A percentile compares a stretch with the other conserved stretches of the same genome.
phyloP scores from a whole-genome alignment of 2,888 invertebrate genomes.

The Pristionchus japonicus region DNA sequence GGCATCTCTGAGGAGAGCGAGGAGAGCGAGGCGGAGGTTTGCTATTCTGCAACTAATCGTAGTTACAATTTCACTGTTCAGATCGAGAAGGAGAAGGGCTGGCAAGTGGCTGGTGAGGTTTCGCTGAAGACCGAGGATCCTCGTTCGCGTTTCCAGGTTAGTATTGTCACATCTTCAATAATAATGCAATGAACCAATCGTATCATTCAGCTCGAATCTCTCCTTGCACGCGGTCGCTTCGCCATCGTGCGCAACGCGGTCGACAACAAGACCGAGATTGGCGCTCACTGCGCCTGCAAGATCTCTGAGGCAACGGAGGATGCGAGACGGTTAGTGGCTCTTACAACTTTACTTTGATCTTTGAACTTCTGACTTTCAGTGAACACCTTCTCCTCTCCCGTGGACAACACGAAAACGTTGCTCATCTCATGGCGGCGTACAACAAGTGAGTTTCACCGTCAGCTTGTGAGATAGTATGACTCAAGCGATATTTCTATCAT shows the following conservation, averaged over 20 bases:
- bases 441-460: slow-evolving; percentile 78
- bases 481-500: too few species aligned
- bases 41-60: neutral
- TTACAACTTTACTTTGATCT: neutral
- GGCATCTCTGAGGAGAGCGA: slow-evolving; percentile 63
- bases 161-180: neutral
- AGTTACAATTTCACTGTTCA: neutral
- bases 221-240: slow-evolving; percentile 86
- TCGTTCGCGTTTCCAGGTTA: slow-evolving; percentile 58
- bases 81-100: slow-evolving; percentile 50
- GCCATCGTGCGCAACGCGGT: slow-evolving; percentile 86
- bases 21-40: slow-evolving; percentile 53
- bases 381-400: slow-evolving; percentile 26
- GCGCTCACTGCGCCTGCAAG: slow-evolving; percentile 43
- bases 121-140: slow-evolving; percentile 54
- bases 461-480: neutral
- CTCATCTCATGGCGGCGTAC: slow-evolving; percentile 79
- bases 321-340: neutral
- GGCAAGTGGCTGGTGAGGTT: slow-evolving; percentile 27
- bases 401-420: slow-evolving; percentile 88
- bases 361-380: neutral
- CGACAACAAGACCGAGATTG: slow-evolving; percentile 79
- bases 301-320: slow-evolving; percentile 43
- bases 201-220: slow-evolving; percentile 34
- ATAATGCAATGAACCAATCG: neutral